Evolutionary conservation across 2,113 vertebrate genomes (phyloP), one percentile per base, ranked within the genome.

Genomic region (Cephalopterus ornatus): DNA sequence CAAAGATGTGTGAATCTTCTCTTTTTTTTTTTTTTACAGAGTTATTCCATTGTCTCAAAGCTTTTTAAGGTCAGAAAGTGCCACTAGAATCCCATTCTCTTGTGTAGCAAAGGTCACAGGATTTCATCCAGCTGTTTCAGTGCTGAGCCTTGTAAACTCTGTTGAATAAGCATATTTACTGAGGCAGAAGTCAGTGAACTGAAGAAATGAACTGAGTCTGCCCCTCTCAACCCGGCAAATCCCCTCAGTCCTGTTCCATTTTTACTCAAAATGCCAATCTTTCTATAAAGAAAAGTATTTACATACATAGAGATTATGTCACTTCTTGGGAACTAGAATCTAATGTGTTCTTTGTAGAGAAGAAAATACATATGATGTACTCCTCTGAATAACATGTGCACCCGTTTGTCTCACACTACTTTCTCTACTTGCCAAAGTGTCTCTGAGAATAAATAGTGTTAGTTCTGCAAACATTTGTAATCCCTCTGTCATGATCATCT

Each of bases 91-190:
- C 92, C 75, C 59, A 46, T 80, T 92, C 83, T 62, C 79, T 58
- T 24, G 46, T 70, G 37, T 49, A 86, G 89, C 73, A 77, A 41
- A 92, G 82, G 92, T 95, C 95, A 88, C 49, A 79, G 74, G 63
- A 88, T 90, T 91, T 88, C 75, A 94, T 58, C 83, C 83, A 92
- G 72, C 55, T 95, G 63, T 95, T 93, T 83, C 75, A 62, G 39
- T 50, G 55, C 79, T 70, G 79, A 85, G 79, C 75, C 37, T 66
- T 7, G 3, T 85, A 70, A 93, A 85, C 75, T 75, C 65, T 91
- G 73, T 96, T 95, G 95, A 95, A 93, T 93, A 95, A 93, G 91
- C 72, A 42, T 80, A 76, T 94, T 97, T 96, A 93, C 82, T 65
- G 58, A 85, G 67, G 67, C 63, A 92, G 35, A 47, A 80, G 85